phyloP scores from a whole-genome alignment of 37 sponge, comb jelly and placozoan species.

The Haliclona indistincta region DNA sequence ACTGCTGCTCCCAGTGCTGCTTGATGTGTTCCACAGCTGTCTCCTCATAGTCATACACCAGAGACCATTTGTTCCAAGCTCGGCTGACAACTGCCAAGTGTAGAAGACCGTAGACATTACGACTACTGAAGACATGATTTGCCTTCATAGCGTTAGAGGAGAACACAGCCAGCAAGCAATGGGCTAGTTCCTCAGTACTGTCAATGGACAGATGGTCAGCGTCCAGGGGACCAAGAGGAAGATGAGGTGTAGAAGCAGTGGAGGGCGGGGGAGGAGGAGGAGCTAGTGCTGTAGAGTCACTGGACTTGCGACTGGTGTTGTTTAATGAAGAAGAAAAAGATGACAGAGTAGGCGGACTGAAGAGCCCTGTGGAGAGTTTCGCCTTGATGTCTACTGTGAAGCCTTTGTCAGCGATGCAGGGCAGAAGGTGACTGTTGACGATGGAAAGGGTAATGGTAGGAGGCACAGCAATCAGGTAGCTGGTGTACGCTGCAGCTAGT shows the following conservation, averaged over 20 bases:
- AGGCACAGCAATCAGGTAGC: constrained; percentile 50
- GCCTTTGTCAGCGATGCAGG: constrained; percentile 43
- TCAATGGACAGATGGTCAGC: background rate
- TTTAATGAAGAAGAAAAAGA: background rate
- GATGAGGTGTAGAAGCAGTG: background rate
- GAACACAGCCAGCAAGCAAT: background rate
- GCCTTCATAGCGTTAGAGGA: background rate
- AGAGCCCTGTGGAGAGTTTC: background rate
- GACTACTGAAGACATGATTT: background rate
- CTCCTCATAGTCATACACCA: constrained; percentile 50
- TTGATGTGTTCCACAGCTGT: constrained; percentile 11
- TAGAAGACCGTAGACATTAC: background rate
- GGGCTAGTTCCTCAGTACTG: background rate
- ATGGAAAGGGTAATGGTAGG: constrained; percentile 21
- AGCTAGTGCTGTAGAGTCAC: background rate
- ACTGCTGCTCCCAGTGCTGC: background rate
- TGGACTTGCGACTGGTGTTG: background rate
- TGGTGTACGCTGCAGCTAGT: constrained; percentile 20
- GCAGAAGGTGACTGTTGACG: constrained; percentile 24
- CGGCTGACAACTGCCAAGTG: background rate
- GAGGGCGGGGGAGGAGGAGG: background rate
- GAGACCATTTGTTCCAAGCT: constrained; percentile 50
- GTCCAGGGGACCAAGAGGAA: no score
- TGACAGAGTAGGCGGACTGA: background rate
- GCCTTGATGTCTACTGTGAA: background rate